phyloP scores from a whole-genome alignment of 2,113 vertebrate species.

The Myiozetetes cayanensis region DNA sequence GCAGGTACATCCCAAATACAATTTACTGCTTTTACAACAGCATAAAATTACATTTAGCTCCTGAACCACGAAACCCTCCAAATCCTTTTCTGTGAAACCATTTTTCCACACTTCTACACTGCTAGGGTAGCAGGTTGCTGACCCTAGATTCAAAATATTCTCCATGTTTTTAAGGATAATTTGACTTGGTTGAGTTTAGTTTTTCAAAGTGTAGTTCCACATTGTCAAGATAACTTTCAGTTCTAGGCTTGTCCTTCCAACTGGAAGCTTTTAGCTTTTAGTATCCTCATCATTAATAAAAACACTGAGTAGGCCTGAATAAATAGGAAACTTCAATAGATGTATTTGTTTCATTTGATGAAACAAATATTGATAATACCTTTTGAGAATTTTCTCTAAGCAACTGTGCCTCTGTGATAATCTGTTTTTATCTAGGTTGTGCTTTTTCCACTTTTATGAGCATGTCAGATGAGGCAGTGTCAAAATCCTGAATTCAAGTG shows the following conservation, averaged over 20 bases:
- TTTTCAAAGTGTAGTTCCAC: not conserved
- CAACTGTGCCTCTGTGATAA: not conserved
- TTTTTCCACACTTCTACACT: not conserved
- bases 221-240: not conserved
- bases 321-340: not conserved
- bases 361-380: not conserved
- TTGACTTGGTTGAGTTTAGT: not conserved
- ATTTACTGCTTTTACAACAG: not conserved
- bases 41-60: not conserved
- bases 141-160: not conserved
- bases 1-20: not conserved
- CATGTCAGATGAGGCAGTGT: not conserved
- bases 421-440: not conserved
- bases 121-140: not conserved
- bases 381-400: not conserved
- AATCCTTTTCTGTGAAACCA: not conserved
- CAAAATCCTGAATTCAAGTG: not conserved
- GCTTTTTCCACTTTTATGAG: not conserved
- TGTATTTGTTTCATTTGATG: not conserved
- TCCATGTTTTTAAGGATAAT: not conserved
- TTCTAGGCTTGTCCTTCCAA: not conserved
- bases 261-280: not conserved
- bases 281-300: not conserved
- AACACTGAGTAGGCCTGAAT: not conserved
- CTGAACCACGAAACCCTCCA: not conserved